Conservation (phyloP, 1,140 invertebrate genomes). For the Hylaeus volcanicus region DNA sequence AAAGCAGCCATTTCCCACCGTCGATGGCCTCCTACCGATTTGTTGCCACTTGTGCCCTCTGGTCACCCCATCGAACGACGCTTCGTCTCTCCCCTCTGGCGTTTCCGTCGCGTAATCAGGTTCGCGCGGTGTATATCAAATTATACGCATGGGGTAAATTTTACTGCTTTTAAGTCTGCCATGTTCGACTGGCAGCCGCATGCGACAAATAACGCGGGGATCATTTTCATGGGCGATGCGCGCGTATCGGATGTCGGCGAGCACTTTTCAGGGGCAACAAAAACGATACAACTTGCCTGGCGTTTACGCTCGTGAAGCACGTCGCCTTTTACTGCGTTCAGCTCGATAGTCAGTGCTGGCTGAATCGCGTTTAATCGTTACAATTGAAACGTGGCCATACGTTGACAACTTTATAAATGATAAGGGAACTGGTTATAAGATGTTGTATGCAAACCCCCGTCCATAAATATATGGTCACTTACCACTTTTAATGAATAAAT, state of each 20-base stretch:
- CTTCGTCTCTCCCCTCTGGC: background rate
- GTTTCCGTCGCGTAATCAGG: conserved; percentile 28
- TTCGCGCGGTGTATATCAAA: conserved; percentile 27
- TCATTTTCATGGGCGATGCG: conserved; percentile 22
- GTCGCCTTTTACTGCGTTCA: conserved; percentile 37
- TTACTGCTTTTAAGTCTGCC: conserved; percentile 39
- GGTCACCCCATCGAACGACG: background rate
- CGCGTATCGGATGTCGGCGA: conserved; percentile 41
- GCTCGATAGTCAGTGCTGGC: conserved; percentile 18
- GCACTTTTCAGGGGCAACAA: conserved; percentile 5
- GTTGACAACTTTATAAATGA: too few relatives aligned
- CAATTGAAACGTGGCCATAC: background rate
- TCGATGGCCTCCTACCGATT: background rate
- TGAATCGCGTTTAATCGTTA: conserved; percentile 26
- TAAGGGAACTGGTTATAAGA: too few relatives aligned
- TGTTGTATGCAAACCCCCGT: too few relatives aligned
- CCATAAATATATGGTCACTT: too few relatives aligned
- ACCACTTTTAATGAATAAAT: too few relatives aligned
- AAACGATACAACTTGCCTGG: background rate
- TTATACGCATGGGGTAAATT: conserved; percentile 39
- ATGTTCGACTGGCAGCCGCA: background rate
- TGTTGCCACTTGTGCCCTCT: background rate
- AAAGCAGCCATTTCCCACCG: conserved; percentile 16
- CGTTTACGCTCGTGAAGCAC: conserved; percentile 26
- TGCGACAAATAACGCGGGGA: conserved; percentile 24